Evolutionary conservation across 1,140 invertebrate species (phyloP).

Genomic region (Ips nitidus): DNA sequence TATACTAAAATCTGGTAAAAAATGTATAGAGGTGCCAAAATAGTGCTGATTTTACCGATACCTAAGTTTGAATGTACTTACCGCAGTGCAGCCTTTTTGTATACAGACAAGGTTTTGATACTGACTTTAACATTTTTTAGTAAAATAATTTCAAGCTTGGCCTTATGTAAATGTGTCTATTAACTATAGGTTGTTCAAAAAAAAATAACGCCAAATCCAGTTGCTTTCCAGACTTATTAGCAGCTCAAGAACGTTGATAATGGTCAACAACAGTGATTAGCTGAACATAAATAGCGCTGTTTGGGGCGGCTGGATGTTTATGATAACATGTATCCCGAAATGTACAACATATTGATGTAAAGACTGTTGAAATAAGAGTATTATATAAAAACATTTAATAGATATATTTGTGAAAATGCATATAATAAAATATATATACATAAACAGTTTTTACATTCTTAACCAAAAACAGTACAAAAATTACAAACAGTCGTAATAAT

Average conservation of each 20-base stretch:
- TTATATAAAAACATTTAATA: constrained; percentile 19
- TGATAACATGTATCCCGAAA: constrained; percentile 14
- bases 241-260: neutral
- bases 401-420: constrained; percentile 29
- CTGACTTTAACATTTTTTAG: constrained; percentile 15
- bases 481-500: no score
- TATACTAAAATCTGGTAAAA: neutral
- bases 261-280: neutral
- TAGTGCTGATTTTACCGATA: constrained; percentile 3
- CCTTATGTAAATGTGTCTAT: constrained; percentile 31
- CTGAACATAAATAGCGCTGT: neutral
- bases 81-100: neutral
- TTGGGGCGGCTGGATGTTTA: neutral
- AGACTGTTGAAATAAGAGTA: constrained; percentile 37
- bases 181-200: neutral
- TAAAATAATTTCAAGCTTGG: constrained; percentile 20
- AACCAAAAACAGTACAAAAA: no score
- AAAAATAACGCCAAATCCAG: neutral
- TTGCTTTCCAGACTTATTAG: neutral
- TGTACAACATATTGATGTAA: constrained; percentile 36
- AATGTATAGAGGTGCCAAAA: neutral
- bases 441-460: neutral
- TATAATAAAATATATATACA: constrained; percentile 30
- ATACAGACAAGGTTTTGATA: constrained; percentile 17
- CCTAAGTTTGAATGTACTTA: neutral